phyloP scores from a whole-genome alignment of 2,797 vertebrate species.

The Malacoctenus gilli region DNA sequence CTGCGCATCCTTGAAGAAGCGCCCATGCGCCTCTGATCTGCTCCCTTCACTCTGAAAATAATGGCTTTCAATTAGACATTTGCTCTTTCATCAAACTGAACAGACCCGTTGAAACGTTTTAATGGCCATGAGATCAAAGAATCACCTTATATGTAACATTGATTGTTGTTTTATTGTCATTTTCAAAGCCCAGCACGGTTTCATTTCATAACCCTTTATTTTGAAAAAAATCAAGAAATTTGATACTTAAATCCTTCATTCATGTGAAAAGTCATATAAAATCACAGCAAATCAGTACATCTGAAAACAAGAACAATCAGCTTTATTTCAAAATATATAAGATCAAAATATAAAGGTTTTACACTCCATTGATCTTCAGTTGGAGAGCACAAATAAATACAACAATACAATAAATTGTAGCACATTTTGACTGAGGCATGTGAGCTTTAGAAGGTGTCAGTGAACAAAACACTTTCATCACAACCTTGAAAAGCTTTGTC shows the following conservation, averaged over 20 bases:
- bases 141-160: not conserved
- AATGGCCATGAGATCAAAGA: too few species aligned
- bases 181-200: constrained; percentile 3
- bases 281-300: constrained; percentile 21
- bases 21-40: too few species aligned
- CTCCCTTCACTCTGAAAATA: too few species aligned
- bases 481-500: not conserved
- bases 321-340: too few species aligned
- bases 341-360: too few species aligned
- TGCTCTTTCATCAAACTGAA: too few species aligned
- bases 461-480: constrained; percentile 8
- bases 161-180: not conserved
- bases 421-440: constrained; percentile 23
- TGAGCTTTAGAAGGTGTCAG: not conserved
- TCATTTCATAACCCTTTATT: constrained; percentile 41
- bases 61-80: too few species aligned
- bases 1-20: too few species aligned
- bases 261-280: constrained; percentile 21
- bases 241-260: constrained; percentile 33
- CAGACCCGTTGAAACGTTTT: too few species aligned
- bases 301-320: constrained; percentile 7
- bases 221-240: constrained; percentile 3
- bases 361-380: too few species aligned
- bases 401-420: constrained; percentile 28
- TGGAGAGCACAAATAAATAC: too few species aligned